Percentiles rank a stretch among this genome's conserved stretches.
Evolutionary conservation across 2,797 vertebrate genomes (phyloP).

Genomic region (Phylloscopus collybita): DNA sequence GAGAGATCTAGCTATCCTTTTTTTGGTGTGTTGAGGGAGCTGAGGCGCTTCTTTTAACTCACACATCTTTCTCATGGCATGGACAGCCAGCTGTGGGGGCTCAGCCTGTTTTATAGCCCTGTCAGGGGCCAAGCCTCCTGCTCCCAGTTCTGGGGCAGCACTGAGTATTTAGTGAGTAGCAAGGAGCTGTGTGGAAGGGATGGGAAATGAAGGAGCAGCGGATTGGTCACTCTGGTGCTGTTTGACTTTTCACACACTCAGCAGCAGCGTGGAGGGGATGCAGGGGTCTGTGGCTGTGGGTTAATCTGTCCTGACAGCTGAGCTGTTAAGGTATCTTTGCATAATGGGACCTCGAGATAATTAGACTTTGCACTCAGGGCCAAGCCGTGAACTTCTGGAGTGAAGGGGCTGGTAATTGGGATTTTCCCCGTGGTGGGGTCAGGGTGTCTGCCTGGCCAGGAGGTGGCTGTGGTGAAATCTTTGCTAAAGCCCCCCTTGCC

Average conservation of each 20-base stretch:
- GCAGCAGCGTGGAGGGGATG: accelerated
- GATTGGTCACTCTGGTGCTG: background rate
- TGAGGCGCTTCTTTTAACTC: background rate
- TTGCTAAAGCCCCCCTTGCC: background rate
- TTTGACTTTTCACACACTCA: background rate
- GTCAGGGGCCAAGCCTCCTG: too few relatives aligned
- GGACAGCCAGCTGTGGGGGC: accelerated
- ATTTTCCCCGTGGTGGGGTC: accelerated
- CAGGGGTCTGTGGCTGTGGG: accelerated
- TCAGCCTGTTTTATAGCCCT: background rate
- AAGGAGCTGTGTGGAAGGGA: background rate
- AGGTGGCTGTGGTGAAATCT: background rate
- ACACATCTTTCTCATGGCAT: background rate
- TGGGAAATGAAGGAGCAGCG: background rate
- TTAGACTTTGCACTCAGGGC: background rate
- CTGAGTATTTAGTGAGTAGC: background rate
- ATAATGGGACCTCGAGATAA: background rate
- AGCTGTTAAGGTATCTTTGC: slow-evolving; percentile 7
- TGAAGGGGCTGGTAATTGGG: background rate
- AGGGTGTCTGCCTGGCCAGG: background rate
- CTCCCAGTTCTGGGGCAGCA: accelerated
- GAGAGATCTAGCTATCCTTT: background rate
- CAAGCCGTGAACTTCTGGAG: background rate
- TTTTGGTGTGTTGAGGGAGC: background rate
- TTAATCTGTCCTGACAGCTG: slow-evolving; percentile 27